Conservation (phyloP, 1,140 invertebrate species). For the Zaprionus ornatus region DNA sequence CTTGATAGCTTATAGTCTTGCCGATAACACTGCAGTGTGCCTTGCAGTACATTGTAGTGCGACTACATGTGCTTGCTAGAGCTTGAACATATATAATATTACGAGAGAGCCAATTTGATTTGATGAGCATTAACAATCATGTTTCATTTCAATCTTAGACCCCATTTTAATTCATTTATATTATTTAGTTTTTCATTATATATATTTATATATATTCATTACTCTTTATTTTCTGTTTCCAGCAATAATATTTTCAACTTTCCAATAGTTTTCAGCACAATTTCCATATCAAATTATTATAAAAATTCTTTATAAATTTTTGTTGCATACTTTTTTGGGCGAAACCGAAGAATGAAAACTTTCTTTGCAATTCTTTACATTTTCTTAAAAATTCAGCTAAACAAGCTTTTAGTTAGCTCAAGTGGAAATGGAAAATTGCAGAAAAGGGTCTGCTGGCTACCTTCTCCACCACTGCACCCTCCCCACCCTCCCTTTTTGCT, state of each 20-base stretch:
- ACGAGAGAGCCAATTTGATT: too few relatives aligned
- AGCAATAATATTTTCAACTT: not conserved
- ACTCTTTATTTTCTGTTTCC: not conserved
- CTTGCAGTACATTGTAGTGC: too few relatives aligned
- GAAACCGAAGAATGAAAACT: not conserved
- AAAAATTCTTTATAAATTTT: not conserved
- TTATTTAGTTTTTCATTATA: not conserved
- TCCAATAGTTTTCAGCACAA: not conserved
- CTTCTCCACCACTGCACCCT: not conserved
- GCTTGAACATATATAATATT: too few relatives aligned
- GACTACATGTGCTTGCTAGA: too few relatives aligned
- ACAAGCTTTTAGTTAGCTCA: not conserved
- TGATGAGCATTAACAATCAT: too few relatives aligned
- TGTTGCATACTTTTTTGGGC: not conserved
- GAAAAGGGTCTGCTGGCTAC: not conserved
- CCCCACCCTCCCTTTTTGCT: not conserved
- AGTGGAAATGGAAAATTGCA: not conserved
- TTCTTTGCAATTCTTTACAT: not conserved
- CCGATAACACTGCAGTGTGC: too few relatives aligned
- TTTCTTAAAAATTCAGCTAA: not conserved
- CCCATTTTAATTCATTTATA: too few relatives aligned
- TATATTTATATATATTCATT: not conserved
- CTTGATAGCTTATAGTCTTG: too few relatives aligned
- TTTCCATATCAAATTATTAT: not conserved
- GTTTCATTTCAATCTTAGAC: too few relatives aligned